These are phyloP conservation scores for Heteromyza rotundicornis DNA, from an alignment of 2,888 invertebrate genomes.

Conservation along the genomic window DNA sequence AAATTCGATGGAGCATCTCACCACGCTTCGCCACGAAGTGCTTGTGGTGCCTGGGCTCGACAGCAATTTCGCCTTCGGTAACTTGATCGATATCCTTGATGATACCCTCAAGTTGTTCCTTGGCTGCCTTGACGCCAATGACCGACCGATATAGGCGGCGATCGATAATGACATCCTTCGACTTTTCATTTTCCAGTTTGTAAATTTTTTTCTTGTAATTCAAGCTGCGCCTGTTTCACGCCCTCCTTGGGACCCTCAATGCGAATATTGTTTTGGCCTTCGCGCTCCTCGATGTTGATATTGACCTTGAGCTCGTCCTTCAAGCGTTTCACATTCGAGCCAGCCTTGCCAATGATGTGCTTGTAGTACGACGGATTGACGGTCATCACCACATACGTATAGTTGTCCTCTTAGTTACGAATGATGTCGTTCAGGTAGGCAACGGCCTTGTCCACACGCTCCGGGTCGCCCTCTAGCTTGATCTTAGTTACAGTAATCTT, in stretches of 20 bases:
- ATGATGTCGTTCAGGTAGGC: too few relatives aligned
- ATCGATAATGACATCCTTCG: slow-evolving; percentile 93
- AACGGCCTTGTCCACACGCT: too few relatives aligned
- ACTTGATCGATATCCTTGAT: slow-evolving; percentile 92
- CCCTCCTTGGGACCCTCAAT: slow-evolving; percentile 92
- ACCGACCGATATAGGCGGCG: slow-evolving; percentile 92
- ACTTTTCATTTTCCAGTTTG: slow-evolving; percentile 93
- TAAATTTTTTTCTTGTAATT: slow-evolving; percentile 81
- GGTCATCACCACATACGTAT: too few relatives aligned
- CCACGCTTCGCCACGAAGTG: slow-evolving; percentile 94
- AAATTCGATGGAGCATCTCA: slow-evolving; percentile 87
- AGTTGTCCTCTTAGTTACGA: too few relatives aligned
- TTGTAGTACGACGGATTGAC: too few relatives aligned
- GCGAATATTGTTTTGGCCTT: too few relatives aligned
- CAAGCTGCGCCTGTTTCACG: slow-evolving; percentile 82
- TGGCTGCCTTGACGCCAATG: slow-evolving; percentile 90
- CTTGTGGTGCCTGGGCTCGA: slow-evolving; percentile 90
- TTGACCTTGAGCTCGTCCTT: too few relatives aligned
- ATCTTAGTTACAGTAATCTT: too few relatives aligned
- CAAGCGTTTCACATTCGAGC: too few relatives aligned
- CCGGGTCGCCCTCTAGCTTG: too few relatives aligned
- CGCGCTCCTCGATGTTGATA: too few relatives aligned
- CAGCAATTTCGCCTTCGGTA: slow-evolving; percentile 83
- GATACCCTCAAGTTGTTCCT: slow-evolving; percentile 81
- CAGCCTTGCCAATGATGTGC: too few relatives aligned